These are phyloP conservation scores for Cladorhizidae sp. DNA, from an alignment of 37 sponge, comb jelly and placozoan species.

Conservation along the genomic window DNA sequence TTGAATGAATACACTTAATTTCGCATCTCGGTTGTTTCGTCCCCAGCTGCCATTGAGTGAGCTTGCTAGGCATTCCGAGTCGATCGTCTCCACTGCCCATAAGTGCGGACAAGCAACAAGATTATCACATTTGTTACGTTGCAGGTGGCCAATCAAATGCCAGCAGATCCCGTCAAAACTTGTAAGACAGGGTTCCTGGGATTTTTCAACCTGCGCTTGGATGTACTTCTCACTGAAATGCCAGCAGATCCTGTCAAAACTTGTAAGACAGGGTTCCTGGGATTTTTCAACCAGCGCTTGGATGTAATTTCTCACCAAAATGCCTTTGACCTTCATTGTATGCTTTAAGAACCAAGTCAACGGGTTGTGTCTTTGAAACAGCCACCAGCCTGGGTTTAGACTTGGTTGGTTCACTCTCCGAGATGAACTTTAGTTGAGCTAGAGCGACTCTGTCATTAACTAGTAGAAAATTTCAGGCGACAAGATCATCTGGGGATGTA, in stretches of 20 bases:
- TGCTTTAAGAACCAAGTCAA: slow-evolving; percentile 63
- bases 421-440: neutral
- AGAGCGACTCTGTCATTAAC: neutral
- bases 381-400: slow-evolving; percentile 66
- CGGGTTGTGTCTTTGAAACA: slow-evolving; percentile 80
- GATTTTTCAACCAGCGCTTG: slow-evolving; percentile 79
- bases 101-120: slow-evolving; percentile 49
- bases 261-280: no score
- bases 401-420: neutral
- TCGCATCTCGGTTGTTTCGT: neutral
- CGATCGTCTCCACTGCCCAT: slow-evolving; percentile 76
- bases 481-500: neutral
- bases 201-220: slow-evolving; percentile 67
- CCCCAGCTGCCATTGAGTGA: slow-evolving; percentile 57
- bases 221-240: no score
- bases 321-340: slow-evolving; percentile 79
- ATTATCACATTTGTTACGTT: slow-evolving; percentile 80
- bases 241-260: no score
- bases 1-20: slow-evolving; percentile 73
- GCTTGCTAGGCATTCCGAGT: slow-evolving; percentile 64
- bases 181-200: slow-evolving; percentile 18
- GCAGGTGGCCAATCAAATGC: slow-evolving; percentile 95
- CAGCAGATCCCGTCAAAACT: slow-evolving; percentile 71
- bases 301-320: slow-evolving; percentile 95
- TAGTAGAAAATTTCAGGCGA: neutral